A percentile compares a stretch with the other conserved stretches of the same genome.
These are phyloP conservation scores for Phytoseiulus persimilis DNA, from an alignment of 2,888 invertebrate genomes.

Conservation along the genomic window DNA sequence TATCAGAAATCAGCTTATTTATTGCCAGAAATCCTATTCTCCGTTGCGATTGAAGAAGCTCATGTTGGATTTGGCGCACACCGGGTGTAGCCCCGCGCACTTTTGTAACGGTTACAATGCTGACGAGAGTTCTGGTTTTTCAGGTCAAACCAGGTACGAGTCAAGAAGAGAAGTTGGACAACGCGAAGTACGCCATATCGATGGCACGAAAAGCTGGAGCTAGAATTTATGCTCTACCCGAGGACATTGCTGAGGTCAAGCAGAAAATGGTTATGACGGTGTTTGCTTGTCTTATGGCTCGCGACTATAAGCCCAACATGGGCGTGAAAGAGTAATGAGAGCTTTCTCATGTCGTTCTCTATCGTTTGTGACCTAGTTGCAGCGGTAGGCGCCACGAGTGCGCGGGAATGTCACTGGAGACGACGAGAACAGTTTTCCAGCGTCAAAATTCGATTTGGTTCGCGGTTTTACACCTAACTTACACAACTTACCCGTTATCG, in stretches of 20 bases:
- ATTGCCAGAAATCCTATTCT: too few species aligned
- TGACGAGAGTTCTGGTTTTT: not conserved
- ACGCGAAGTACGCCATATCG: conserved; percentile 98
- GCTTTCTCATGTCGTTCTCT: not conserved
- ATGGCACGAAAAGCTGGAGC: conserved; percentile 96
- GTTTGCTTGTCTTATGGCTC: conserved; percentile 96
- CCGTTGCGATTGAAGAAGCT: too few species aligned
- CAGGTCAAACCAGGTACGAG: conserved; percentile 15
- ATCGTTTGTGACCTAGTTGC: not conserved
- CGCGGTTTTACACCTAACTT: not conserved
- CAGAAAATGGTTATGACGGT: conserved; percentile 99
- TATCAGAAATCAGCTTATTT: too few species aligned
- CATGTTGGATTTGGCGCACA: too few species aligned
- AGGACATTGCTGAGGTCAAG: conserved; percentile 95
- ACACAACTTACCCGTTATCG: not conserved
- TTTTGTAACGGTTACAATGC: not conserved
- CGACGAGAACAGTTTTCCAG: not conserved
- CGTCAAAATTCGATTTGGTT: not conserved
- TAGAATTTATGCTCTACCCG: conserved; percentile 92
- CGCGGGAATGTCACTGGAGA: not conserved
- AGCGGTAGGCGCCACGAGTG: not conserved
- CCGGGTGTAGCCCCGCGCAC: too few species aligned
- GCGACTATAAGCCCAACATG: conserved; percentile 86
- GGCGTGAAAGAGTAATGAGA: conserved; percentile 51
- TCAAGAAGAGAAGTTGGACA: conserved; percentile 75